phyloP scores from a whole-genome alignment of 2,113 vertebrate species.

The Barbus barbus region DNA sequence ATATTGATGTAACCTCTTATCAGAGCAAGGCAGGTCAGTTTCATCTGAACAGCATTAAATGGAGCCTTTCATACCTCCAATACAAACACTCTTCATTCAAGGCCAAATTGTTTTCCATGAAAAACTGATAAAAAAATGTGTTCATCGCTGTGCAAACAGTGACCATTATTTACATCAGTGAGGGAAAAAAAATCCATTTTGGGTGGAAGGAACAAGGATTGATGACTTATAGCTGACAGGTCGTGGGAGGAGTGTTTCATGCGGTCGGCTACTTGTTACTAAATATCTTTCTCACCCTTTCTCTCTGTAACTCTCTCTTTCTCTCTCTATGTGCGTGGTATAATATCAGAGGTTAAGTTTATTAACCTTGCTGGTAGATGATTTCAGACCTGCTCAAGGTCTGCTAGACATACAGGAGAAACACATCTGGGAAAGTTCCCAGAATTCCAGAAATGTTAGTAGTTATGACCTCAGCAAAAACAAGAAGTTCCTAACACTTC shows the following conservation, averaged over 20 bases:
- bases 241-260: slow-evolving; percentile 42
- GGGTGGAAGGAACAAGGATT: slow-evolving; percentile 34
- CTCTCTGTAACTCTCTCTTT: slow-evolving; percentile 2
- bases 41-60: slow-evolving; percentile 76
- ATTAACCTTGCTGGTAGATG: slow-evolving; percentile 75
- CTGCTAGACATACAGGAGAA: slow-evolving; percentile 54
- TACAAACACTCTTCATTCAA: slow-evolving; percentile 78
- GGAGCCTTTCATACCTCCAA: slow-evolving; percentile 78
- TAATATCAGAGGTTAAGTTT: slow-evolving; percentile 61
- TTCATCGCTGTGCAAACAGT: slow-evolving; percentile 77
- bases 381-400: slow-evolving; percentile 75
- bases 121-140: slow-evolving; percentile 73
- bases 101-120: slow-evolving; percentile 82
- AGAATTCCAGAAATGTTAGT: slow-evolving; percentile 67
- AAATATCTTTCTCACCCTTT: not conserved
- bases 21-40: slow-evolving; percentile 61
- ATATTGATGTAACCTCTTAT: slow-evolving; percentile 79
- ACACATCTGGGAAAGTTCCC: slow-evolving; percentile 64
- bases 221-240: slow-evolving; percentile 55
- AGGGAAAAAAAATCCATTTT: slow-evolving; percentile 57
- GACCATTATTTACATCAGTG: slow-evolving; percentile 78
- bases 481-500: slow-evolving; percentile 27
- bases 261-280: slow-evolving; percentile 33
- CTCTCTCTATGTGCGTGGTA: slow-evolving; percentile 37
- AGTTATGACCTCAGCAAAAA: slow-evolving; percentile 61